Evolutionary conservation across 2,797 vertebrate species (phyloP).

Genomic region (Poliocrania exsul): DNA sequence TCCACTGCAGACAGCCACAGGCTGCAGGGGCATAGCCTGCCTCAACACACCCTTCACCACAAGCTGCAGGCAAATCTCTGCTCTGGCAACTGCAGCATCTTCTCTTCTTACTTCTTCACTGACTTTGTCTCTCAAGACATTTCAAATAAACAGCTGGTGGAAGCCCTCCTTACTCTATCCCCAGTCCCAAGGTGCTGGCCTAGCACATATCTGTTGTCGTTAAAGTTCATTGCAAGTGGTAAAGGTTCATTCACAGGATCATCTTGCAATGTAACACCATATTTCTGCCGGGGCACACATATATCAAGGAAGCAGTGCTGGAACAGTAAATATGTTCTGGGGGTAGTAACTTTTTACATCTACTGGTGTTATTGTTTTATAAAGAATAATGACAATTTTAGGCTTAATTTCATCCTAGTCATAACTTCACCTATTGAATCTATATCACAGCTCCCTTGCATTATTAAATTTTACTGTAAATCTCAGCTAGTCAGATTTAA

Average conservation of each 20-base stretch:
- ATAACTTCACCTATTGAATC: neutral
- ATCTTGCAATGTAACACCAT: neutral
- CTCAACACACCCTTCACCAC: neutral
- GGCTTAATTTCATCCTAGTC: neutral
- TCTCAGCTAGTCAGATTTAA: neutral
- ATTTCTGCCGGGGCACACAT: neutral
- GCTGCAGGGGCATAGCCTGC: neutral
- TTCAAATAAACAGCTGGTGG: neutral
- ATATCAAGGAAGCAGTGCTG: neutral
- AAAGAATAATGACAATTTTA: neutral
- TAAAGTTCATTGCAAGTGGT: neutral
- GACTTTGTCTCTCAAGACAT: neutral
- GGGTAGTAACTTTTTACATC: neutral
- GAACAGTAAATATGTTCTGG: neutral
- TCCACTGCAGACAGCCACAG: neutral
- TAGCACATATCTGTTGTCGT: neutral
- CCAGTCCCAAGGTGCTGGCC: neutral
- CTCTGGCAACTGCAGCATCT: neutral
- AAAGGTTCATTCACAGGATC: neutral
- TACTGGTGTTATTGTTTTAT: neutral
- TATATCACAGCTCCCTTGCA: neutral
- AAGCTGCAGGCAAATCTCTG: neutral
- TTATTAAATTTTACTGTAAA: neutral
- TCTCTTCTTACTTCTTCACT: neutral
- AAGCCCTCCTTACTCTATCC: neutral